Evolutionary conservation across 92 coral and sea anemone genomes (phyloP).

Genomic region (Ricordea florida): DNA sequence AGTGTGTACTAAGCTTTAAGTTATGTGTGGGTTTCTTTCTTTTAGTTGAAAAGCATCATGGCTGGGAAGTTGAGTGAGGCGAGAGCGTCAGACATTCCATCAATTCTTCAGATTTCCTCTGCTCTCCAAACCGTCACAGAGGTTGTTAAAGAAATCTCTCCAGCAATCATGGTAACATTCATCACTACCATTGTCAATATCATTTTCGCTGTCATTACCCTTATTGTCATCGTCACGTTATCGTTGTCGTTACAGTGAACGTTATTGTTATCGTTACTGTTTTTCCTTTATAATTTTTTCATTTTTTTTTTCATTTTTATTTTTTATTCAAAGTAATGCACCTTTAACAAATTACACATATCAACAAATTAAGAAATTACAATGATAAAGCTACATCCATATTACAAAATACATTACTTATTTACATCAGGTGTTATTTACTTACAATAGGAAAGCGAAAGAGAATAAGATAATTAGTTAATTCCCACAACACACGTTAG

Average conservation of each 20-base stretch:
- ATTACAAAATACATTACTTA: too few relatives aligned
- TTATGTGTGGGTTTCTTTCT: not conserved
- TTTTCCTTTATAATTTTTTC: too few relatives aligned
- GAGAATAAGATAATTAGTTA: too few relatives aligned
- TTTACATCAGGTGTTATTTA: too few relatives aligned
- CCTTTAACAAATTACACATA: too few relatives aligned
- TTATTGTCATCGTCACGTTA: not conserved
- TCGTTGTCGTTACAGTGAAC: not conserved
- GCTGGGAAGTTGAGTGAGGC: not conserved
- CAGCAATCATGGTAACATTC: constrained; percentile 10
- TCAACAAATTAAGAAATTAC: too few relatives aligned
- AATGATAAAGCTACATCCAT: too few relatives aligned
- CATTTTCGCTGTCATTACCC: not conserved
- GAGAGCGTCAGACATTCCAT: not conserved
- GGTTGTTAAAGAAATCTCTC: not conserved
- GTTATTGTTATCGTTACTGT: not conserved
- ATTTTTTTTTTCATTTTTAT: too few relatives aligned
- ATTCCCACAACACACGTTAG: too few relatives aligned
- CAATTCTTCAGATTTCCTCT: not conserved
- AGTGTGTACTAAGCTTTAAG: too few relatives aligned
- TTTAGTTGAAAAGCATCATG: not conserved
- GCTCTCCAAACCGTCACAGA: not conserved
- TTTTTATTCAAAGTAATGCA: too few relatives aligned
- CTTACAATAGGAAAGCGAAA: too few relatives aligned
- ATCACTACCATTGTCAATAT: not conserved